Evolutionary conservation across 2,797 vertebrate genomes (phyloP), one percentile per base, ranked within the genome.

Genomic region (Neosilurus mollespiculum): DNA sequence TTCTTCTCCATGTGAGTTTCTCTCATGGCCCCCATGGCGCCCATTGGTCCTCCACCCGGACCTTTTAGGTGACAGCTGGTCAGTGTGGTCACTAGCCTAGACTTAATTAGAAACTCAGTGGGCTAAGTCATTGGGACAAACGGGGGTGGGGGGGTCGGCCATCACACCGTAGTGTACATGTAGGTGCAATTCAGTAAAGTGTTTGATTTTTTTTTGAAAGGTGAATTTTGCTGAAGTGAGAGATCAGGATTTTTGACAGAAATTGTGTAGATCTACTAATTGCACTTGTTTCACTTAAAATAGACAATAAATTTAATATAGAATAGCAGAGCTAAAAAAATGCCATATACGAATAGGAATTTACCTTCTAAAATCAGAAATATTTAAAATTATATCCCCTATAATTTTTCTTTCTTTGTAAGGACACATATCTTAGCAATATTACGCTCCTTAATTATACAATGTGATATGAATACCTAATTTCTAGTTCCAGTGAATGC

Each of bases 31-130:
- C 76, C 83, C 30, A 7, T 76, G 88, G 86, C 77, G 69, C 85
- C 86, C 83, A 84, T 79, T 89, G 86, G 87, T 56, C 86, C n/a
- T 86, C 81, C 81, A 88, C 84, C 82, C 86, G 83, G 86, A 88
- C 88, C 91, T 87, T 88, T 89, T 88, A 84, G 0, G 84, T 92
- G 92, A 93, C 94, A 94, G 94, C 92, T 94, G 94, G 91, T 92
- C 88, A 88, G 89, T 94, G 91, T 87, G 90, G 92, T 88, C 86
- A 87, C 89, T 80, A 64, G 86, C 73, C 83, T 87, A 87, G 86
- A 87, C 84, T 87, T 87, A 88, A 88, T 88, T 88, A 88, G 84
- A 88, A 81, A 83, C 80, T 83, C 59, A 61, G 83, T 82, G 51
- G 71, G 43, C 81, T 34, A 75, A 82, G 70, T 56, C 85, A 79